Conservation (phyloP, 1,140 invertebrate genomes). For the Ips typographus region DNA sequence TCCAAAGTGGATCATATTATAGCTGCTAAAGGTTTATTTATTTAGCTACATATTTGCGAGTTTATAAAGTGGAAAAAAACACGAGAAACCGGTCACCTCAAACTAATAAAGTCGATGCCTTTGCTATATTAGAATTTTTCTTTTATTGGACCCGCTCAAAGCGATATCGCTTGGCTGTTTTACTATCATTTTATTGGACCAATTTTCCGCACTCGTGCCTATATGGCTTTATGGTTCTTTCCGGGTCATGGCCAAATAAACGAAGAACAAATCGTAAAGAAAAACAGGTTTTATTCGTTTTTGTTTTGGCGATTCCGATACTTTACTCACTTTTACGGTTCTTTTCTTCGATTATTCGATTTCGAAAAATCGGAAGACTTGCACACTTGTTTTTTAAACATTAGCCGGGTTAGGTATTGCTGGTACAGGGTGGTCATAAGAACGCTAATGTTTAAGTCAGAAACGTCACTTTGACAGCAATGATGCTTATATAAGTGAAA, state of each 20-base stretch:
- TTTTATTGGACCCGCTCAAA: slow-evolving; percentile 15
- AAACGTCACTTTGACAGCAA: too few species aligned
- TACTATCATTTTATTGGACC: slow-evolving; percentile 25
- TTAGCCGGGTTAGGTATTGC: too few species aligned
- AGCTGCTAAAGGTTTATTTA: neutral
- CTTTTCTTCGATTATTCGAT: too few species aligned
- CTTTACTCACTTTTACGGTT: neutral
- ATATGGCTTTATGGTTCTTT: slow-evolving; percentile 25
- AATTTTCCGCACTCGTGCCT: slow-evolving; percentile 29
- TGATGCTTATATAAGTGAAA: too few species aligned
- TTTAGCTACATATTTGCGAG: neutral
- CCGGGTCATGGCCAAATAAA: slow-evolving; percentile 8
- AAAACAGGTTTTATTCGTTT: neutral
- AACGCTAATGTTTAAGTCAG: too few species aligned
- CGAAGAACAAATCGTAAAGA: slow-evolving; percentile 21
- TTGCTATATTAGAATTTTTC: slow-evolving; percentile 6
- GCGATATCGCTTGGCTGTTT: slow-evolving; percentile 13
- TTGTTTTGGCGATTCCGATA: neutral
- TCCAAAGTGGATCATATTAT: too few species aligned
- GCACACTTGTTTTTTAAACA: too few species aligned
- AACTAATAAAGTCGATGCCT: neutral
- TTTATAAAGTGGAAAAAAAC: slow-evolving; percentile 1
- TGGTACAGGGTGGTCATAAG: too few species aligned
- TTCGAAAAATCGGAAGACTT: too few species aligned
- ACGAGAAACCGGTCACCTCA: neutral